Evolutionary conservation across 2,888 invertebrate genomes (phyloP).

Genomic region (Tortricodes alternella): DNA sequence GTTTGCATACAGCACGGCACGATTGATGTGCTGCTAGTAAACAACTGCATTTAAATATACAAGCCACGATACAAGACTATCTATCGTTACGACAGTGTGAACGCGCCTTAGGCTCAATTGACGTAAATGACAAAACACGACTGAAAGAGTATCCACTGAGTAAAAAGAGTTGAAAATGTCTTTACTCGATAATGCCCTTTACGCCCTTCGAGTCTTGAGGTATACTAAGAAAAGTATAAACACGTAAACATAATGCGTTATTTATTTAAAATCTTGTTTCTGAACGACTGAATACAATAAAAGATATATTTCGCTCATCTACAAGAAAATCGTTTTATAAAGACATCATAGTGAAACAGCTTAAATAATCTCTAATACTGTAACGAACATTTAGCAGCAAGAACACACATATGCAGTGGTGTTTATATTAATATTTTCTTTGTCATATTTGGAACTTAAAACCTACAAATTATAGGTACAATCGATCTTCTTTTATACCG

Average conservation of each 20-base stretch:
- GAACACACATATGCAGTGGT: constrained; percentile 52
- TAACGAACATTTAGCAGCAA: constrained; percentile 59
- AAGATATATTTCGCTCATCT: constrained; percentile 66
- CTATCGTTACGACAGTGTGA: too few species aligned
- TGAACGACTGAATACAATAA: constrained; percentile 61
- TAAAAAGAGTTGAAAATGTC: too few species aligned
- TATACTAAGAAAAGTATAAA: constrained; percentile 66
- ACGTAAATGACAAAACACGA: too few species aligned
- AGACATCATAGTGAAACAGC: constrained; percentile 60
- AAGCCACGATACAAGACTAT: too few species aligned
- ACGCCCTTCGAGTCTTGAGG: too few species aligned
- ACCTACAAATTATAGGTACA: constrained; percentile 53
- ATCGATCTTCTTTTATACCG: constrained; percentile 62
- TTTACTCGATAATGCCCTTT: too few species aligned
- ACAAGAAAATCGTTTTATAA: constrained; percentile 63
- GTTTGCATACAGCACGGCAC: too few species aligned
- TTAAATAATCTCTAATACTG: constrained; percentile 68
- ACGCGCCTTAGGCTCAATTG: too few species aligned
- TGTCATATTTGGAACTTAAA: constrained; percentile 56
- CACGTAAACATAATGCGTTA: constrained; percentile 62
- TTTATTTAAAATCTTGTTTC: constrained; percentile 52
- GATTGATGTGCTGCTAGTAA: too few species aligned
- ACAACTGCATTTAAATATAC: too few species aligned
- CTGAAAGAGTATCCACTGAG: too few species aligned
- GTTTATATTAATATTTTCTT: constrained; percentile 54